Conservation (phyloP, 2,888 invertebrate species). For the Diaperis boleti region DNA sequence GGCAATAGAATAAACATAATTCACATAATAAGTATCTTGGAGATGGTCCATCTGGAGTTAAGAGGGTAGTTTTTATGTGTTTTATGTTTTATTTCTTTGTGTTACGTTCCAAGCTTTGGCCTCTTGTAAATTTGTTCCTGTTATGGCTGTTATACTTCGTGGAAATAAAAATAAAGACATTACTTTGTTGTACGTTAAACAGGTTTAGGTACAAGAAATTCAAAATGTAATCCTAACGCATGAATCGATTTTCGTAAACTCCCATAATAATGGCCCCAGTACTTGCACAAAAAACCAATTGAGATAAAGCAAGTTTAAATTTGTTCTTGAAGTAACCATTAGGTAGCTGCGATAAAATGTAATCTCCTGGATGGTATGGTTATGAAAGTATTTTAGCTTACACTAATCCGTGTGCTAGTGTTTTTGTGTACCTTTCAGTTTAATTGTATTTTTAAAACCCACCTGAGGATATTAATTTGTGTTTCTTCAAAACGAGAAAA, state of each 20-base stretch:
- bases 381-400: not conserved
- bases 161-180: slow-evolving; percentile 33
- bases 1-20: slow-evolving; percentile 15
- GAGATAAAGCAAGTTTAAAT: too few species aligned
- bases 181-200: too few species aligned
- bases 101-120: slow-evolving; percentile 13
- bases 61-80: slow-evolving; percentile 27
- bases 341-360: not conserved
- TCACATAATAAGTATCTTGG: slow-evolving; percentile 25
- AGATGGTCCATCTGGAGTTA: slow-evolving; percentile 32
- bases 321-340: not conserved
- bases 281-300: too few species aligned
- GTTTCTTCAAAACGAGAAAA: too few species aligned
- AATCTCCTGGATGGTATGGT: not conserved
- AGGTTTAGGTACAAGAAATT: too few species aligned
- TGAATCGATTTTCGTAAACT: too few species aligned
- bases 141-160: slow-evolving; percentile 23
- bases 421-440: not conserved
- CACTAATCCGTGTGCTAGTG: not conserved
- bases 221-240: too few species aligned
- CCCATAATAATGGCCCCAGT: too few species aligned
- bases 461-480: too few species aligned
- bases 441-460: too few species aligned
- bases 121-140: slow-evolving; percentile 21
- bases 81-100: slow-evolving; percentile 33